Evolutionary conservation across 2,113 vertebrate genomes (phyloP).

Genomic region (Stegastes partitus): DNA sequence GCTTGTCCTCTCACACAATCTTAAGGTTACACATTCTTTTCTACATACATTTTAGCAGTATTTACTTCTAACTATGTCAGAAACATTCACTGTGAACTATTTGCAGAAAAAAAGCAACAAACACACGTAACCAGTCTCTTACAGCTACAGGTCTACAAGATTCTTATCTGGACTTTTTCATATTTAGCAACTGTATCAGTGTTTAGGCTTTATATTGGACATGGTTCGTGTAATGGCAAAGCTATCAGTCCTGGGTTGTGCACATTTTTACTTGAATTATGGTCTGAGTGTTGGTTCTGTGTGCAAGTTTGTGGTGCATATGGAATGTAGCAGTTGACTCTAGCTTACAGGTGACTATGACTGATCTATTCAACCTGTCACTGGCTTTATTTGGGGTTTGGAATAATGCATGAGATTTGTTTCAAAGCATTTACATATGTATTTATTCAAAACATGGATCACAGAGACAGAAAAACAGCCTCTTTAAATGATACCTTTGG

Average conservation of each 20-base stretch:
- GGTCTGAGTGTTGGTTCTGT: not conserved
- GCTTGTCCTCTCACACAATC: conserved; percentile 9
- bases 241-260: too few relatives aligned
- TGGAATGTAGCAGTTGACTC: not conserved
- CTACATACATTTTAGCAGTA: not conserved
- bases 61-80: not conserved
- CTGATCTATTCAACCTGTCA: not conserved
- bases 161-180: not conserved
- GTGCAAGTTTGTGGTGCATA: not conserved
- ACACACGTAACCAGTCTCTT: not conserved
- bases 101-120: not conserved
- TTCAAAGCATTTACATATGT: not conserved
- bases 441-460: not conserved
- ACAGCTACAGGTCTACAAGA: not conserved
- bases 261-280: not conserved
- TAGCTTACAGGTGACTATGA: conserved; percentile 2
- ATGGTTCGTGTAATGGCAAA: too few relatives aligned
- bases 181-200: not conserved
- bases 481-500: not conserved
- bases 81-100: not conserved
- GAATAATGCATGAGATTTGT: not conserved
- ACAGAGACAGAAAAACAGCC: not conserved
- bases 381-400: conserved; percentile 4
- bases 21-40: not conserved
- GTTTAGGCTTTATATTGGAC: too few relatives aligned